Evolutionary conservation across 2,113 vertebrate species (phyloP).

Genomic region (Grallaria varia): DNA sequence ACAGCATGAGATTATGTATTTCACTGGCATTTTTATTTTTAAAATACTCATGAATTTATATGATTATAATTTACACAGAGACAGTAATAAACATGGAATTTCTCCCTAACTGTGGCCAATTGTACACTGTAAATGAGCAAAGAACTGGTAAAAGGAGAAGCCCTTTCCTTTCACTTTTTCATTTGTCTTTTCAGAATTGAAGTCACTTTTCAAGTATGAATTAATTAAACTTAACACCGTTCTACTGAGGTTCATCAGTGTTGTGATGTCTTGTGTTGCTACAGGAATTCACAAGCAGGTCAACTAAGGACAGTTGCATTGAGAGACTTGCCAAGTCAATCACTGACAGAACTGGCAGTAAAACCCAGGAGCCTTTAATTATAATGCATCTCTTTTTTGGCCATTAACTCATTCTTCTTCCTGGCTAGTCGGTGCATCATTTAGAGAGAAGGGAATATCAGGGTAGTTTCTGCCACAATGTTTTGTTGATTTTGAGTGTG

Average conservation of each 20-base stretch:
- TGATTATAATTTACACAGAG: not conserved
- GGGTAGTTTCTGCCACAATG: not conserved
- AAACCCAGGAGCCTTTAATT: slow-evolving; percentile 4
- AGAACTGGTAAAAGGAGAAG: not conserved
- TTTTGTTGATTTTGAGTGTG: slow-evolving; percentile 36
- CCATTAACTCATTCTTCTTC: not conserved
- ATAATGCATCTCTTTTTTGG: not conserved
- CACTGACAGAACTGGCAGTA: slow-evolving; percentile 6
- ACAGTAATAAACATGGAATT: not conserved
- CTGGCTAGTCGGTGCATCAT: not conserved
- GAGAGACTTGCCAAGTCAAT: slow-evolving; percentile 13
- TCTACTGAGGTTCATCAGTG: not conserved
- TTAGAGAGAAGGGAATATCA: not conserved
- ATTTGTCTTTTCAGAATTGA: not conserved
- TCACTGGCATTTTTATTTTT: not conserved
- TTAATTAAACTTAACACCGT: not conserved
- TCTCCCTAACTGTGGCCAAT: not conserved
- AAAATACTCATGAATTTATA: not conserved
- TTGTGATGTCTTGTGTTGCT: not conserved
- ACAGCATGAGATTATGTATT: not conserved
- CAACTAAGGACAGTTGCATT: not conserved
- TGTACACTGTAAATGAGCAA: not conserved
- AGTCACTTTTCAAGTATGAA: not conserved
- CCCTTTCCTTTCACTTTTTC: not conserved
- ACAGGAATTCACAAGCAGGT: not conserved